These are phyloP conservation scores for Chionodraco myersi DNA, from an alignment of 2,113 vertebrate species.

Conservation along the genomic window DNA sequence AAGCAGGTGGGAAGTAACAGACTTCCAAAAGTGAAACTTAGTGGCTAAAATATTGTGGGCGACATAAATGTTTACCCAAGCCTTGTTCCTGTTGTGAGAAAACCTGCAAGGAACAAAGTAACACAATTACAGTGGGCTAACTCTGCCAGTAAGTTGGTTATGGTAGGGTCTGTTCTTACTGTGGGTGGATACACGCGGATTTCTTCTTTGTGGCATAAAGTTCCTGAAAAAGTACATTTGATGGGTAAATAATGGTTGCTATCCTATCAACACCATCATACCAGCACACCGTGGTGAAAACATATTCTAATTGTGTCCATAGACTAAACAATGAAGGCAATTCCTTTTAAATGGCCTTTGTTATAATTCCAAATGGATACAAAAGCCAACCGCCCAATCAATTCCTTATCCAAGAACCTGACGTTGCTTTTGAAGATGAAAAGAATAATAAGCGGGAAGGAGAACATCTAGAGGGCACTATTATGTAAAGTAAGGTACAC, in stretches of 20 bases:
- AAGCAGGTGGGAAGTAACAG: constrained; percentile 19
- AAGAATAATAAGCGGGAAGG: constrained; percentile 25
- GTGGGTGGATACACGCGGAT: constrained; percentile 23
- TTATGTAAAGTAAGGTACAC: constrained; percentile 27
- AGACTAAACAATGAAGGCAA: not conserved
- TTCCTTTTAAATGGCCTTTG: not conserved
- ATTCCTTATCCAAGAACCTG: not conserved
- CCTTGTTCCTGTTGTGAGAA: constrained; percentile 19
- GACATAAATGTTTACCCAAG: constrained; percentile 18
- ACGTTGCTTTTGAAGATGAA: constrained; percentile 52
- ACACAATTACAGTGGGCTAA: constrained; percentile 41
- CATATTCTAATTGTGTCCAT: not conserved
- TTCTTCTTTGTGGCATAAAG: constrained; percentile 25
- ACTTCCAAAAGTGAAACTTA: constrained; percentile 9
- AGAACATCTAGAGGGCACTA: constrained; percentile 24
- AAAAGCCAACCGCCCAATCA: not conserved
- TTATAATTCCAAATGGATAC: not conserved
- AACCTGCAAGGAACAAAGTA: constrained; percentile 43
- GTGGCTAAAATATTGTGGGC: constrained; percentile 29
- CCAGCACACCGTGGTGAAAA: not conserved
- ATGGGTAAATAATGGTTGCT: constrained; percentile 17
- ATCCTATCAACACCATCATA: not conserved
- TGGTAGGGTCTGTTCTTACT: constrained; percentile 23
- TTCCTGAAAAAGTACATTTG: constrained; percentile 18
- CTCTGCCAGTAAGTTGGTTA: constrained; percentile 38